These are phyloP conservation scores for Ctenicera cuprea DNA, from an alignment of 2,888 invertebrate genomes.

Conservation along the genomic window DNA sequence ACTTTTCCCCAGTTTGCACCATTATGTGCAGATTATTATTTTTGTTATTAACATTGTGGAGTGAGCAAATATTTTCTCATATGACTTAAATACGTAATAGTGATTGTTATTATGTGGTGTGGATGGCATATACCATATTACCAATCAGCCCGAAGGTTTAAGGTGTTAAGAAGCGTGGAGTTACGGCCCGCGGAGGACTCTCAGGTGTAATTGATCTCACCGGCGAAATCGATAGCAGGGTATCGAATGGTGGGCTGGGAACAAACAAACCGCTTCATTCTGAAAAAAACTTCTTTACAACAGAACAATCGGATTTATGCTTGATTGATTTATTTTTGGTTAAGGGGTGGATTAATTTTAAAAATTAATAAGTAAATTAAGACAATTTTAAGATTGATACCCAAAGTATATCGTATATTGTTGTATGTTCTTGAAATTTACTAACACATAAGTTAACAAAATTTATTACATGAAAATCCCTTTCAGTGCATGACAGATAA, in stretches of 20 bases:
- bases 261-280: constrained; percentile 61
- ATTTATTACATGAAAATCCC: background rate
- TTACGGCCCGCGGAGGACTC: constrained; percentile 60
- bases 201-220: constrained; percentile 62
- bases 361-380: too few relatives aligned
- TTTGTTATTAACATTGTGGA: too few relatives aligned
- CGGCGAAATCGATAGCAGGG: constrained; percentile 59
- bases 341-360: background rate
- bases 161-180: constrained; percentile 63
- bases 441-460: too few relatives aligned
- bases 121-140: constrained; percentile 17
- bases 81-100: too few relatives aligned
- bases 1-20: too few relatives aligned
- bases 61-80: too few relatives aligned
- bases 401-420: too few relatives aligned
- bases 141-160: constrained; percentile 30
- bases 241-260: constrained; percentile 61
- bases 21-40: too few relatives aligned
- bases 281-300: constrained; percentile 58
- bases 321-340: constrained; percentile 21
- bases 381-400: too few relatives aligned
- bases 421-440: too few relatives aligned
- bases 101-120: constrained; percentile 26
- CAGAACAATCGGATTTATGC: constrained; percentile 47
- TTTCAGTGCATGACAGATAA: too few relatives aligned